Conservation (phyloP, 2,888 invertebrate species). For the Melieria crassipennis region DNA sequence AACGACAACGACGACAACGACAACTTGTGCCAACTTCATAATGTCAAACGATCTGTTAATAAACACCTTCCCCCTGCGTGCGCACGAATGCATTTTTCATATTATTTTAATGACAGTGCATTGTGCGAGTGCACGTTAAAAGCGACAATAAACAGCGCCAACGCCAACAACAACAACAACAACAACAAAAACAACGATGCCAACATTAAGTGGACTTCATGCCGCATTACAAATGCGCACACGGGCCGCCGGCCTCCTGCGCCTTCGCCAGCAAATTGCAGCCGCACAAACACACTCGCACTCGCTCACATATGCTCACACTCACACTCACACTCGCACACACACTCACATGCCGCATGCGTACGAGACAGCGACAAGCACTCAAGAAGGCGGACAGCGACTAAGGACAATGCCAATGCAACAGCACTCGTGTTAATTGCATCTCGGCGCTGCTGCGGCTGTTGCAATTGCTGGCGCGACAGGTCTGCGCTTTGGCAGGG, state of each 20-base stretch:
- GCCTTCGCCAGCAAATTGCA: too few species aligned
- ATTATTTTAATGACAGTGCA: slow-evolving; percentile 60
- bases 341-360: slow-evolving; percentile 12
- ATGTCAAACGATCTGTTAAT: slow-evolving; percentile 62
- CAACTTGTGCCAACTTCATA: slow-evolving; percentile 39
- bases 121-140: slow-evolving; percentile 53
- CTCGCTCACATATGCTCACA: slow-evolving; percentile 30
- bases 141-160: slow-evolving; percentile 53
- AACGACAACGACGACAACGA: slow-evolving; percentile 39
- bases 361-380: not conserved
- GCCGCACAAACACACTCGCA: not conserved
- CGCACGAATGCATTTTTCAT: slow-evolving; percentile 50
- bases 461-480: too few species aligned
- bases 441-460: slow-evolving; percentile 39
- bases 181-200: slow-evolving; percentile 43
- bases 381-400: slow-evolving; percentile 28
- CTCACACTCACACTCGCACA: not conserved
- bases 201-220: slow-evolving; percentile 36
- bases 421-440: slow-evolving; percentile 63
- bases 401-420: slow-evolving; percentile 45
- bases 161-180: slow-evolving; percentile 47
- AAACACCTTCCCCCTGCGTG: slow-evolving; percentile 55
- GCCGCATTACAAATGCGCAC: slow-evolving; percentile 28
- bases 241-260: too few species aligned
- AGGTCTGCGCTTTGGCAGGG: too few species aligned